phyloP scores from a whole-genome alignment of 2,113 vertebrate species.

The Chrysemys picta region DNA sequence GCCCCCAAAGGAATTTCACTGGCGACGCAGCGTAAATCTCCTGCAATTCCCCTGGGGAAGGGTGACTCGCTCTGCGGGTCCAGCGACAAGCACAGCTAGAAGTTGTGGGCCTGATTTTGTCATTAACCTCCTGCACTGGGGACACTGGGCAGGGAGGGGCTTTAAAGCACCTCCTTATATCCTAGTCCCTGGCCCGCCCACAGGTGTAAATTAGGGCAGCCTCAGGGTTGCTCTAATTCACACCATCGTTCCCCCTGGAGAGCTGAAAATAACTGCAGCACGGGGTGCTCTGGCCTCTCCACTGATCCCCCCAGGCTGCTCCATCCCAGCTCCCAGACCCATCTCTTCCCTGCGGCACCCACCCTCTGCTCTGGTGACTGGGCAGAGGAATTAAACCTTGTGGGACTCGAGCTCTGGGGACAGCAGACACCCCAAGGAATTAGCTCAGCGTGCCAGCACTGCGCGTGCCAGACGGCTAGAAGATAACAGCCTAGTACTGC shows the following conservation, averaged over 20 bases:
- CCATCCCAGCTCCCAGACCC: not conserved
- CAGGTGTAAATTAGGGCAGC: not conserved
- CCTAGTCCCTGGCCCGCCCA: not conserved
- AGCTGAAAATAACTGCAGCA: not conserved
- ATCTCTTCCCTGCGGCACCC: not conserved
- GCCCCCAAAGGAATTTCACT: not conserved
- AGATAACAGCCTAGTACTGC: not conserved
- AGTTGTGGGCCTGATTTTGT: not conserved
- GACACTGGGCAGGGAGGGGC: not conserved
- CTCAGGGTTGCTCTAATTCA: not conserved
- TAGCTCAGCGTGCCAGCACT: not conserved
- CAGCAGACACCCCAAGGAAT: not conserved
- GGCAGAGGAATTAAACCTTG: not conserved
- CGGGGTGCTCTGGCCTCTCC: too few relatives aligned
- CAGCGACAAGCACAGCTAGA: too few relatives aligned
- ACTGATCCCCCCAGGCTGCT: too few relatives aligned
- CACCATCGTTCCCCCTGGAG: not conserved
- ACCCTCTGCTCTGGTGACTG: not conserved
- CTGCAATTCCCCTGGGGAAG: not conserved
- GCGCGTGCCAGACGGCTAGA: not conserved
- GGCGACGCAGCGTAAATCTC: not conserved
- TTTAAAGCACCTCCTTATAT: not conserved
- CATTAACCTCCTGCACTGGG: not conserved
- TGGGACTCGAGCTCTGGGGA: not conserved
- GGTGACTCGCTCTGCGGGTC: not conserved